Evolutionary conservation across 2,113 vertebrate genomes (phyloP), one percentile per base, ranked within the genome.

Genomic region (Mirounga angustirostris): DNA sequence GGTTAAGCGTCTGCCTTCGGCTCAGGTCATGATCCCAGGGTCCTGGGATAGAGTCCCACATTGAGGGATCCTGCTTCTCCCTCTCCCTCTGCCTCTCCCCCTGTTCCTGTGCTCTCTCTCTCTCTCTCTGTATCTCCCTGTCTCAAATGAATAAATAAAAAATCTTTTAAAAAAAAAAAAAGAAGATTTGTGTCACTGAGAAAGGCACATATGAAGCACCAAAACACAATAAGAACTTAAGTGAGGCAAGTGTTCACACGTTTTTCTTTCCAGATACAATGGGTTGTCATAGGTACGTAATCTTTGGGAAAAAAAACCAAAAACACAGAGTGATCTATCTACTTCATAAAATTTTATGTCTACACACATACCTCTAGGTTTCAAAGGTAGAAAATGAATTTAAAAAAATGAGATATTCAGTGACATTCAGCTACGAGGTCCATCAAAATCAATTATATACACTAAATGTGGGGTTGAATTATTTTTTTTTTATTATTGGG

Each of bases 211-310:
- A 58, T 50, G 40, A 84, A 80, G 36, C 24, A 71, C 6, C 3
- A 18, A 22, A 85, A 69, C 36, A 19, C 0, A 6, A 2, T 9
- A 30, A 43, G 61, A 85, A 30, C 1, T 43, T 80, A 52, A 28
- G 13, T 59, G 14, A 74, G 19, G 50, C 50, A 90, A 78, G 65
- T 50, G 24, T 15, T 9, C 30, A 22, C 22, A 71, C 11, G 28
- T 82, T 92, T 74, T 82, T 92, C 28, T 95, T 92, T 80, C 56
- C 74, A 63, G 30, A 73, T 73, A 24, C 33, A 87, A 43, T 65
- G 54, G 9, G 22, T n/a, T 81, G 15, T 86, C 79, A 80, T 0
- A 63, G 59, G 56, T 30, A 46, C 33, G 5, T 28, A 56, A 15
- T 30, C 19, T 9, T 87, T 54, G 10, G 43, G 2, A 6, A 16